Evolutionary conservation across 2,888 invertebrate species (phyloP), one percentile per base, ranked within the genome.

Genomic region (Poecilus cupreus): DNA sequence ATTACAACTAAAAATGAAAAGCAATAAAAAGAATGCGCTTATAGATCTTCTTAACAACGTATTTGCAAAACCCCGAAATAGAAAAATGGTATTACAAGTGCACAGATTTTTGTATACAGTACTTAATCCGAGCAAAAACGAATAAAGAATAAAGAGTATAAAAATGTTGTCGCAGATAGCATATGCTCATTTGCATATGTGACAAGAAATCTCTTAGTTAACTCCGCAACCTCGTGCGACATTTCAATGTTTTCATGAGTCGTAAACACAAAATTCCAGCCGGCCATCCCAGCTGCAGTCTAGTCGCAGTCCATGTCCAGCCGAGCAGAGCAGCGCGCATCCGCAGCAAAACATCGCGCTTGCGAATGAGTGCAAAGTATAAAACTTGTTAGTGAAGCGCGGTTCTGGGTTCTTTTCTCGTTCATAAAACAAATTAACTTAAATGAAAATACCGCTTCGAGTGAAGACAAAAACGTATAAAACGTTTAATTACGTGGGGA

Each of bases 391-490:
- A 75, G 74, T 49, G 22, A 72, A 68, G 68, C 68, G 54, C 22
- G 68, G 37, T 20, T 37, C 18, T 11, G 4, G 74, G 49, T 75
- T 75, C 74, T 75, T 75, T 75, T 75, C 74, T 75, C 74, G 49
- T 75, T 75, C 74, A 75, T 75, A 75, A 75, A 75, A 49, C 74
- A 75, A 75, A 75, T 75, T 75, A 75, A 75, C 51, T 75, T 75
- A 75, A 75, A 75, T 75, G 74, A 75, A 75, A 75, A 75, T 46
- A 75, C 74, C 74, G 74, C 46, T 72, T 72, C 72, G 49, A 72
- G 72, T 75, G 49, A 51, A 75, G 51, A 51, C 49, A 51, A 75
- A 75, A 75, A 75, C 74, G 74, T 75, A 75, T 75, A 75, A 75
- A 75, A 75, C 74, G 74, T 75, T 75, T 75, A 75, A 75, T 75